Evolutionary conservation across 2,888 invertebrate species (phyloP), one percentile per base, ranked within the genome.

Genomic region (Venustoraphidia nigricollis): DNA sequence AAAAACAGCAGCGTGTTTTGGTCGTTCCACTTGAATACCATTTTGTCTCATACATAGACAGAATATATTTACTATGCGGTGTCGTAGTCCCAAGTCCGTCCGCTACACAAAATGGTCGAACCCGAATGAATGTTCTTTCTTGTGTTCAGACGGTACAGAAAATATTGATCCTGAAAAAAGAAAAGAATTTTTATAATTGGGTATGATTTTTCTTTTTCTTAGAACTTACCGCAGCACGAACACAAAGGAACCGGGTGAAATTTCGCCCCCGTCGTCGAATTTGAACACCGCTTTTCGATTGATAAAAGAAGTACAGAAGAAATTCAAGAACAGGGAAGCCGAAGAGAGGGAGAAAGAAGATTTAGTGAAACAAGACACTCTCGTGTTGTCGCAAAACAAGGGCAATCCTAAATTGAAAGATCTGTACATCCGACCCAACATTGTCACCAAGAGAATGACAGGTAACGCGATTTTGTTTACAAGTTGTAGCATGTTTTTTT

Each of bases 291-390:
- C 96, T 34, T 96, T 95, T 70, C 81, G 97, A 55, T 75, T 98
- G 47, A 98, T 99, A 59, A 99, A 99, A 68, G 98, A 99, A 71
- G 67, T 68, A 9, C 98, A 99, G 71, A 95, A 98, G 67, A 92
- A 92, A 61, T 99, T 92, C 68, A 95, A 94, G 69, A 96, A 94
- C 1, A 77, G 97, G 53, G 98, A 99, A 67, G 95, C 96, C 0
- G 98, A 99, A 66, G 97, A 97, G 66, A 79, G 92, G 47, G 97
- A 99, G 65, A 96, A 96, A 59, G 98, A 98, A 66, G 94, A 97
- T 70, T 79, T 98, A 53, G 96, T 98, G 0, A 97, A 97, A 69
- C 98, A 99, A 66, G 98, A 98, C 67, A 93, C 93, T 27, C 70
- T 98, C 41, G 76, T 97, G 36, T 71, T 97, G 36, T 93, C 92